Evolutionary conservation across 2,113 vertebrate species (phyloP).

Genomic region (Datnioides undecimradiatus): DNA sequence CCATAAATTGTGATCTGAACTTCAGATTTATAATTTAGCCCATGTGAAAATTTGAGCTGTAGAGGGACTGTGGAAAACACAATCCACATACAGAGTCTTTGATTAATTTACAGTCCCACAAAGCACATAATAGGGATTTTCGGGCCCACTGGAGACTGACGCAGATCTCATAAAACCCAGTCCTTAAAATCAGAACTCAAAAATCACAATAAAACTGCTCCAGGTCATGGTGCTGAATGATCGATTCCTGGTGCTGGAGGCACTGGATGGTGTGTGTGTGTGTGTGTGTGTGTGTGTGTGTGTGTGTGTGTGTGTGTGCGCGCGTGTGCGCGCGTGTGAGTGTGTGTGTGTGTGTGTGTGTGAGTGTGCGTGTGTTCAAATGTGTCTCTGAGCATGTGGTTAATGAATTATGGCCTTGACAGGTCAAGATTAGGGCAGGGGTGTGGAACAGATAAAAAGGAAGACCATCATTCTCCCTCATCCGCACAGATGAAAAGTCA

Average conservation of each 20-base stretch:
- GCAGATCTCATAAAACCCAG: constrained; percentile 1
- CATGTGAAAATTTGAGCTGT: neutral
- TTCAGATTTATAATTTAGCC: neutral
- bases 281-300: constrained; percentile 23
- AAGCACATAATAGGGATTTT: neutral
- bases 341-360: constrained; percentile 22
- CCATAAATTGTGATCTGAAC: neutral
- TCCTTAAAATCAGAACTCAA: constrained; percentile 18
- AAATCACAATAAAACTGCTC: constrained; percentile 23
- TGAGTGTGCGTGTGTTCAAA: constrained; percentile 20
- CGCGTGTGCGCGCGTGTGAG: no score
- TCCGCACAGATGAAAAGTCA: constrained; percentile 12
- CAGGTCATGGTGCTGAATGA: constrained; percentile 57
- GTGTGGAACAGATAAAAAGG: constrained; percentile 58
- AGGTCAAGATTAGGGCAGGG: constrained; percentile 62
- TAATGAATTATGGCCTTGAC: constrained; percentile 72
- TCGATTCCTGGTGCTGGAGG: constrained; percentile 46
- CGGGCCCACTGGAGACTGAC: neutral
- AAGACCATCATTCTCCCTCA: constrained; percentile 50
- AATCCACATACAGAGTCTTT: neutral
- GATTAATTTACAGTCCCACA: neutral
- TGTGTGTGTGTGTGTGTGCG: constrained; percentile 25
- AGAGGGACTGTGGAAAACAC: neutral
- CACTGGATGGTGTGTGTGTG: constrained; percentile 17
- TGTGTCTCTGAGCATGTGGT: constrained; percentile 33